Conservation (phyloP, 2,888 invertebrate genomes). For the Hydrotaea cyrtoneurina region DNA sequence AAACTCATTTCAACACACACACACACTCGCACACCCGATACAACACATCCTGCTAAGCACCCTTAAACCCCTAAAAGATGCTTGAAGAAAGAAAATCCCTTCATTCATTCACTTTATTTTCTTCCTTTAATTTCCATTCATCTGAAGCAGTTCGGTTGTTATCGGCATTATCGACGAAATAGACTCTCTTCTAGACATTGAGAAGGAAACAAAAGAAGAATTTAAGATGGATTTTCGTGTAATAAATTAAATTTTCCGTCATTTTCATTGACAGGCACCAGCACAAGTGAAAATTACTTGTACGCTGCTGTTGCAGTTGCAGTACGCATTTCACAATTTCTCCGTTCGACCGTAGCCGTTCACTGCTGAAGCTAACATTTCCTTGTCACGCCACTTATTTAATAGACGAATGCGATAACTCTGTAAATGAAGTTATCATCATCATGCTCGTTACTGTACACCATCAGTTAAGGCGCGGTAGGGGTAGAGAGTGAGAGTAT, state of each 20-base stretch:
- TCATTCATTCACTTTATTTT: not conserved
- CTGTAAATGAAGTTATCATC: conserved; percentile 54
- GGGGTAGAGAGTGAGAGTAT: not conserved
- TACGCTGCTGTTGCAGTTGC: not conserved
- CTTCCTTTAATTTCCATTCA: not conserved
- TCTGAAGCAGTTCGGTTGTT: not conserved
- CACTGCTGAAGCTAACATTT: conserved; percentile 12
- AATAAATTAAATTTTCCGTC: conserved; percentile 24
- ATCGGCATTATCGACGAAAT: conserved; percentile 2
- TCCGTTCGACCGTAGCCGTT: not conserved
- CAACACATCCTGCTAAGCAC: not conserved
- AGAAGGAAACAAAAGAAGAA: not conserved
- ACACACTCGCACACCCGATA: too few species aligned
- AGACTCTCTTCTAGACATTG: conserved; percentile 1
- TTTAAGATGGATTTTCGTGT: conserved; percentile 25
- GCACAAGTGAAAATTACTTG: conserved; percentile 9
- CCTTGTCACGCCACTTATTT: conserved; percentile 43
- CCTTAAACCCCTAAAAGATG: conserved; percentile 13
- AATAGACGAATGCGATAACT: conserved; percentile 36
- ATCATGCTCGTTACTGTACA: conserved; percentile 14
- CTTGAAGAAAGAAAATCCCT: not conserved
- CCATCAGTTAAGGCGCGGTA: not conserved
- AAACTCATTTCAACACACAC: not conserved
- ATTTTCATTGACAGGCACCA: conserved; percentile 16
- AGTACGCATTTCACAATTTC: conserved; percentile 33